Evolutionary conservation across 1,140 invertebrate species (phyloP).

Genomic region (Drosophila kohkoa): DNA sequence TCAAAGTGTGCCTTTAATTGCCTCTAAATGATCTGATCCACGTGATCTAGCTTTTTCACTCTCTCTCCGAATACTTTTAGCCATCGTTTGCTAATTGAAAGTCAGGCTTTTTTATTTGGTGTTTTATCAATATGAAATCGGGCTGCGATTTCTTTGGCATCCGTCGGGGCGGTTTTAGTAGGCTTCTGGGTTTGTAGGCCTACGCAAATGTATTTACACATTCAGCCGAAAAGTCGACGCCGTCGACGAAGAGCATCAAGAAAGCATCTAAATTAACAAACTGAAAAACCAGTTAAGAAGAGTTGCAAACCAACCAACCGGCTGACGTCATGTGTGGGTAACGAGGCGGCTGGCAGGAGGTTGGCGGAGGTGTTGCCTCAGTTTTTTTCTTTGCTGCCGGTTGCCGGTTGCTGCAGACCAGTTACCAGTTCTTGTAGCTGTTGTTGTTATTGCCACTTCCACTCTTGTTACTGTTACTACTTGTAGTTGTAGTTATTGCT

Average conservation of each 20-base stretch:
- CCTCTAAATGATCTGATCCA: constrained; percentile 7
- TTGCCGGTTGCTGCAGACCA: constrained; percentile 54
- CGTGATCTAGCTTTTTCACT: constrained; percentile 24
- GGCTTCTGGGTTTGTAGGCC: constrained; percentile 81
- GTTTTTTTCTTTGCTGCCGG: constrained; percentile 51
- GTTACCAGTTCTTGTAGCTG: constrained; percentile 75
- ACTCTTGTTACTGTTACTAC: constrained; percentile 32
- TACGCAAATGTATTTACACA: constrained; percentile 67
- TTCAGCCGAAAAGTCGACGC: constrained; percentile 52
- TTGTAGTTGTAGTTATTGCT: constrained; percentile 20
- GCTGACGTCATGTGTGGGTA: constrained; percentile 69
- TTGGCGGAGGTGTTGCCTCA: constrained; percentile 46
- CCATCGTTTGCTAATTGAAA: constrained; percentile 34
- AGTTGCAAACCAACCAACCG: constrained; percentile 44
- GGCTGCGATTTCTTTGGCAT: constrained; percentile 20
- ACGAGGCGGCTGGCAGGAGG: constrained; percentile 7
- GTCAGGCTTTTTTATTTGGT: constrained; percentile 1
- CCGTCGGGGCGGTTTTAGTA: constrained; percentile 50
- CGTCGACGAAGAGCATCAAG: constrained; percentile 51
- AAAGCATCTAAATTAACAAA: constrained; percentile 75
- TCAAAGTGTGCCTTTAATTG: constrained; percentile 25
- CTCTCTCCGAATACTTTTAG: not conserved
- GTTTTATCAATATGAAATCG: constrained; percentile 30
- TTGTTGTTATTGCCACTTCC: constrained; percentile 46
- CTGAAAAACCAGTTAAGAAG: constrained; percentile 73